A percentile compares a stretch with the other conserved stretches of the same genome.
These are phyloP conservation scores for Leptopilina clavipes DNA, from an alignment of 1,140 invertebrate species.

Conservation along the genomic window DNA sequence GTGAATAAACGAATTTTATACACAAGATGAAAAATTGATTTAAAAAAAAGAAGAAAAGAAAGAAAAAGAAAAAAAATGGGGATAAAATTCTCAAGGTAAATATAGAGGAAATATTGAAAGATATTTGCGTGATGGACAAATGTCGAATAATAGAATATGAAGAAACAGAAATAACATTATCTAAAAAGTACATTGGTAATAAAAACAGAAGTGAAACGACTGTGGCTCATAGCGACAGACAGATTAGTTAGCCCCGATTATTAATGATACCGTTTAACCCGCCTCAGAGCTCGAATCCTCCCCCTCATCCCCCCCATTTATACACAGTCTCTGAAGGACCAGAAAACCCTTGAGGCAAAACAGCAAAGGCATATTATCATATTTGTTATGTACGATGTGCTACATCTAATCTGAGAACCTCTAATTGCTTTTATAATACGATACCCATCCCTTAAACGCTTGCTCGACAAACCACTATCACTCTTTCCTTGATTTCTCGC, in stretches of 20 bases:
- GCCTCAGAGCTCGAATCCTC: conserved; percentile 65
- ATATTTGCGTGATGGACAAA: too few species aligned
- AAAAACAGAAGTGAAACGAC: conserved; percentile 72
- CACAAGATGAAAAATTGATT: too few species aligned
- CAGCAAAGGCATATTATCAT: conserved; percentile 69
- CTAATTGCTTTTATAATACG: conserved; percentile 75
- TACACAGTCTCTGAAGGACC: conserved; percentile 47
- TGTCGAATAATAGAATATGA: not conserved
- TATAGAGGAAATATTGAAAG: too few species aligned
- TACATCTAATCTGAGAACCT: conserved; percentile 71
- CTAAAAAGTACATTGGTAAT: conserved; percentile 52
- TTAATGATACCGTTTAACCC: conserved; percentile 76
- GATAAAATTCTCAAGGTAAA: too few species aligned
- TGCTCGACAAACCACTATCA: conserved; percentile 43
- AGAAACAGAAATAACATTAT: not conserved
- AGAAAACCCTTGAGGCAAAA: conserved; percentile 63
- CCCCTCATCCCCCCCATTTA: conserved; percentile 60
- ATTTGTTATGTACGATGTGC: conserved; percentile 75
- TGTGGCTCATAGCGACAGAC: conserved; percentile 74
- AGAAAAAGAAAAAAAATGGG: too few species aligned
- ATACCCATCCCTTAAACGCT: conserved; percentile 57
- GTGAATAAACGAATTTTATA: too few species aligned
- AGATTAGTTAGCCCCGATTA: conserved; percentile 75
- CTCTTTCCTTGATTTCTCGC: conserved; percentile 36
- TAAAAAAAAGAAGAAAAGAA: too few species aligned